Conservation (phyloP, 2,888 invertebrate species). For the Pecten maximus region DNA sequence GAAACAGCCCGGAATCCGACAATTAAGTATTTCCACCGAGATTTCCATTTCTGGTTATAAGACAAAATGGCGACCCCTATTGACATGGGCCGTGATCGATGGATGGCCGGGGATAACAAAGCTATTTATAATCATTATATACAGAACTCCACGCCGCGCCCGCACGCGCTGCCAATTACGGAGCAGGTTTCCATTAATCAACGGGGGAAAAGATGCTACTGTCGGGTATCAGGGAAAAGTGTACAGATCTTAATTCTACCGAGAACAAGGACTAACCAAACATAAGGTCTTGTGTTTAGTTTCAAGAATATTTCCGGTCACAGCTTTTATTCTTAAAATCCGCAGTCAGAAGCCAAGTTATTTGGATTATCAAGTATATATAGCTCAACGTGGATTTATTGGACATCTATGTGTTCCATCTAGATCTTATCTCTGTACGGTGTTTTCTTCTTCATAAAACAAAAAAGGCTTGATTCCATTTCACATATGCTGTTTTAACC, state of each 20-base stretch:
- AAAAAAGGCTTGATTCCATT: no score
- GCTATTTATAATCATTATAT: constrained; percentile 35
- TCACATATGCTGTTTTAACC: no score
- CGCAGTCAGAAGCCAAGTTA: no score
- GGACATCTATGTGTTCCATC: no score
- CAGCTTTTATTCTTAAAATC: no score
- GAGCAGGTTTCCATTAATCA: constrained; percentile 19
- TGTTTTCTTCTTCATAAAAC: no score
- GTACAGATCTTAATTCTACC: background rate
- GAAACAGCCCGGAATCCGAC: constrained; percentile 33
- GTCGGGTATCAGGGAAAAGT: background rate
- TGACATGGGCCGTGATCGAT: constrained; percentile 21
- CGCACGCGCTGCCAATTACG: constrained; percentile 25
- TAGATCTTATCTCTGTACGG: no score
- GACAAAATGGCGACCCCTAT: constrained; percentile 30
- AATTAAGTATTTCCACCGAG: background rate
- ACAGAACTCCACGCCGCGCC: constrained; percentile 16
- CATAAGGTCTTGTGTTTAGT: background rate
- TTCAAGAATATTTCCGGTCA: no score
- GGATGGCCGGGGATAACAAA: constrained; percentile 10
- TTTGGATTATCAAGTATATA: no score
- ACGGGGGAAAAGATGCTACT: background rate
- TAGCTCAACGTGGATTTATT: no score
- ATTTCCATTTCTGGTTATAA: constrained; percentile 27
- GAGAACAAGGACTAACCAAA: background rate